These are phyloP conservation scores for Sarcoramphus papa DNA, from an alignment of 2,797 vertebrate genomes.

Conservation along the genomic window DNA sequence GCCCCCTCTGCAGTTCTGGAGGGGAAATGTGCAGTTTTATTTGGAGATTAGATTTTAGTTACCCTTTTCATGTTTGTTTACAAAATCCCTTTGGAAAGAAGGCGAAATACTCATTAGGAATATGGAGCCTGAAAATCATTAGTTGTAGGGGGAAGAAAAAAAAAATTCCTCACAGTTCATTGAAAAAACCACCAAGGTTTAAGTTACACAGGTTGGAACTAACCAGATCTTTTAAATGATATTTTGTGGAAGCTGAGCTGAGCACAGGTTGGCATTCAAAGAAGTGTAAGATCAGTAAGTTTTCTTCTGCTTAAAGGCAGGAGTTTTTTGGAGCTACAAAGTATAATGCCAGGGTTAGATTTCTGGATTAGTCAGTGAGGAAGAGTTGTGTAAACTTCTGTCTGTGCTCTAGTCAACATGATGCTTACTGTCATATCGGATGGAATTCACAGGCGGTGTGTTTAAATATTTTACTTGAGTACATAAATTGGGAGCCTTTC, in stretches of 20 bases:
- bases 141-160: not conserved
- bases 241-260: not conserved
- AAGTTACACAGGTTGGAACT: not conserved
- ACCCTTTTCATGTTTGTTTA: not conserved
- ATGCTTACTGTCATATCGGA: not conserved
- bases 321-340: not conserved
- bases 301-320: not conserved
- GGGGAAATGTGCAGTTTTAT: not conserved
- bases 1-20: not conserved
- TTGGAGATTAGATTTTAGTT: not conserved
- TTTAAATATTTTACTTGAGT: not conserved
- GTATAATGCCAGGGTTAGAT: not conserved
- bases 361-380: not conserved
- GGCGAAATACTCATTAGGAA: not conserved
- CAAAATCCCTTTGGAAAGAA: not conserved
- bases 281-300: not conserved
- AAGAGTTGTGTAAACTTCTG: not conserved
- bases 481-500: not conserved
- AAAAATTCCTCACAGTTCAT: not conserved
- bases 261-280: not conserved
- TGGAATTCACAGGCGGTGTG: not conserved
- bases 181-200: not conserved
- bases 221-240: not conserved
- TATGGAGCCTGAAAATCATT: not conserved
- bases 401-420: not conserved